These are phyloP conservation scores for Napeogenes sylphis DNA, from an alignment of 2,888 invertebrate species.

Conservation along the genomic window DNA sequence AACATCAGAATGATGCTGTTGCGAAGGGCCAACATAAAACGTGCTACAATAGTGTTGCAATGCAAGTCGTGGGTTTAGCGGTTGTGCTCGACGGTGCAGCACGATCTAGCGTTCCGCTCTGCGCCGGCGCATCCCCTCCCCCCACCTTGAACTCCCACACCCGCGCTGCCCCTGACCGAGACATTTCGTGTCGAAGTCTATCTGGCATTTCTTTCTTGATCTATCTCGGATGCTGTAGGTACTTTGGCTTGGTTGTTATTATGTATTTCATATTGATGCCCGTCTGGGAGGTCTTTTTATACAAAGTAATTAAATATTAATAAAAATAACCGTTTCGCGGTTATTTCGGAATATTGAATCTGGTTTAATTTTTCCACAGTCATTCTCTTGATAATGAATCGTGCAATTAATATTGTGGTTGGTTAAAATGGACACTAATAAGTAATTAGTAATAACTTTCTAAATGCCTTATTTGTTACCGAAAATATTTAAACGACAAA, in stretches of 20 bases:
- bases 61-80: constrained; percentile 68
- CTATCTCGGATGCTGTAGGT: constrained; percentile 4
- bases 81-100: constrained; percentile 76
- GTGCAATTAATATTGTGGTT: not conserved
- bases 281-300: not conserved
- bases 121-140: constrained; percentile 51
- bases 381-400: constrained; percentile 1
- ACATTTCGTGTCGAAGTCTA: constrained; percentile 67
- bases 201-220: constrained; percentile 53
- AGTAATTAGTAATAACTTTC: constrained; percentile 21
- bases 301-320: not conserved
- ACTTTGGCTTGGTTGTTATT: not conserved
- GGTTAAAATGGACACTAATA: constrained; percentile 10
- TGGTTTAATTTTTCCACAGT: not conserved
- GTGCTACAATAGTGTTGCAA: constrained; percentile 66
- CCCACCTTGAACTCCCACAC: constrained; percentile 36
- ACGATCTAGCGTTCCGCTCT: constrained; percentile 76
- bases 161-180: constrained; percentile 71
- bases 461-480: constrained; percentile 15
- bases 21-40: constrained; percentile 33
- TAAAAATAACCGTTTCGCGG: constrained; percentile 5
- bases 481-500: constrained; percentile 11
- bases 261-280: not conserved
- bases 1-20: constrained; percentile 1
- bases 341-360: not conserved